Evolutionary conservation across 1,140 invertebrate genomes (phyloP), one percentile per base, ranked within the genome.

Genomic region (Choristoneura fumiferana): DNA sequence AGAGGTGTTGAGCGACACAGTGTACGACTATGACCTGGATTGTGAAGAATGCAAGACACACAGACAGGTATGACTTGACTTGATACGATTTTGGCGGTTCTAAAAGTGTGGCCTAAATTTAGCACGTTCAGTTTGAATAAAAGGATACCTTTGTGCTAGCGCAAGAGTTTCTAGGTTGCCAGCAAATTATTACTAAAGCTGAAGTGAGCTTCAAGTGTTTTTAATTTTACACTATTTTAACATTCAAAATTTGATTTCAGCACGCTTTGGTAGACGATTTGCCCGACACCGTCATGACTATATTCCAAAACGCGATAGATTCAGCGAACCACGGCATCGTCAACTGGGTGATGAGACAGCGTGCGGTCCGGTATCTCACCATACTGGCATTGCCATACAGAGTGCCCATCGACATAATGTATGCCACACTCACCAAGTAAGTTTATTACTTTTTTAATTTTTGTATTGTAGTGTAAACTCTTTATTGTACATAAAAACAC

Each of bases 261-360:
- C 95, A 96, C 89, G 95, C 96, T 38, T 87, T 96, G 58, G 92
- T 95, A n/a, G 95, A 95, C 59, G 94, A 95, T 83, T 92, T 97
- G 63, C 96, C 96, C 0, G 95, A 97, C 71, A 95, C 95, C 0
- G 94, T 97, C 17, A 91, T 96, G 81, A 93, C 92, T 65, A 94
- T 97, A 73, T 96, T 98, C 78, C 96, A 98, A 92, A 95, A 97
- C 76, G 96, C 96, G 0, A 97, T 97, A 64, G 95, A 97, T 71
- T 93, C 95, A 0, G 96, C 96, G 0, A 98, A 98, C 80, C 96
- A 95, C 80, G 96, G 96, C 10, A 78, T 98, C 22, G 91, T 97
- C 29, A 98, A 97, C 85, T 97, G 96, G 95, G 83, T 98, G 15
- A 96, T 97, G 78, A 94, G 95, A 69, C 94, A 96, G 69, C 91